A percentile compares a stretch with the other conserved stretches of the same genome.
These are phyloP conservation scores for Hirtodrosophila trivittata DNA, from an alignment of 2,888 invertebrate genomes.

Conservation along the genomic window DNA sequence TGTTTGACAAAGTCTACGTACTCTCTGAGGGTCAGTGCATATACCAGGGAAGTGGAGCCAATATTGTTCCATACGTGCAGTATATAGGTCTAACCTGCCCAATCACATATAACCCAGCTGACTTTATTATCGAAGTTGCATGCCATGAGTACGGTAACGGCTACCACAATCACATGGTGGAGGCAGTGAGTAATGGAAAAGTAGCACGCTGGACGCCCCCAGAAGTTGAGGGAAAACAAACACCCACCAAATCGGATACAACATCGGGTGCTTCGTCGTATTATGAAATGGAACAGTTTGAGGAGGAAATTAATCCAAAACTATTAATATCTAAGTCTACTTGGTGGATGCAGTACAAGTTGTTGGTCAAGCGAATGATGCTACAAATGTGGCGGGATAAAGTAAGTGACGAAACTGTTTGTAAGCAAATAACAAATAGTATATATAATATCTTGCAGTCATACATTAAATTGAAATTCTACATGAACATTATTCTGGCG, in stretches of 20 bases:
- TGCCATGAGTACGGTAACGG: constrained; percentile 90
- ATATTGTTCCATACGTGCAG: constrained; percentile 92
- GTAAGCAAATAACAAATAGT: no score
- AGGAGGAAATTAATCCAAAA: constrained; percentile 84
- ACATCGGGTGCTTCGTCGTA: constrained; percentile 79
- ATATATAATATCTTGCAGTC: constrained; percentile 84
- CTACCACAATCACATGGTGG: constrained; percentile 88
- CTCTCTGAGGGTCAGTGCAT: constrained; percentile 95
- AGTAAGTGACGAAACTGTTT: constrained; percentile 82
- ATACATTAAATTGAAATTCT: constrained; percentile 88
- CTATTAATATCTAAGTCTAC: constrained; percentile 86
- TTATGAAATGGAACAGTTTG: constrained; percentile 79
- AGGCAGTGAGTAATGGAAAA: constrained; percentile 88
- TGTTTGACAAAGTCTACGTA: constrained; percentile 96
- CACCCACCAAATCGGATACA: constrained; percentile 77
- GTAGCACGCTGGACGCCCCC: constrained; percentile 85
- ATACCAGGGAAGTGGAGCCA: constrained; percentile 91
- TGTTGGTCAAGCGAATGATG: constrained; percentile 88
- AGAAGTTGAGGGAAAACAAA: constrained; percentile 43
- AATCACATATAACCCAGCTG: constrained; percentile 96
- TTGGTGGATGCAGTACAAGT: constrained; percentile 88
- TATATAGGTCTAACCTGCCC: constrained; percentile 93
- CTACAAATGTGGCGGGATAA: constrained; percentile 90
- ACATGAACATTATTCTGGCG: constrained; percentile 88
- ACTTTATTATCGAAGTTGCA: constrained; percentile 94